Percentiles rank a stretch among this genome's conserved stretches.
These are phyloP conservation scores for Ceyx margarethae DNA, from an alignment of 2,113 vertebrate genomes.

Conservation along the genomic window DNA sequence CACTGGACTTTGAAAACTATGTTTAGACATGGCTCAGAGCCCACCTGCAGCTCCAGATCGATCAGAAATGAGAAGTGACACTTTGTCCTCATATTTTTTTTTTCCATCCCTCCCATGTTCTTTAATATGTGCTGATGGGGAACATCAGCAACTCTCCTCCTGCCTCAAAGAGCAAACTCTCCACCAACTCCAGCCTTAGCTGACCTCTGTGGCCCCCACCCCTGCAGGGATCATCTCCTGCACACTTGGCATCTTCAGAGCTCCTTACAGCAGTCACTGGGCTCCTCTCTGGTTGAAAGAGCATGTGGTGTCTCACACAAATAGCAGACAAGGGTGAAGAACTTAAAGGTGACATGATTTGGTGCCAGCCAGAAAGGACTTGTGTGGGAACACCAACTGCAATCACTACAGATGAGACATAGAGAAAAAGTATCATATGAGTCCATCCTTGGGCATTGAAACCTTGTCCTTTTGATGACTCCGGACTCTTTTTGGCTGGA, in stretches of 20 bases:
- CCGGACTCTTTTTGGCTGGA: neutral
- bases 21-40: neutral
- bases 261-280: neutral
- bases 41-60: neutral
- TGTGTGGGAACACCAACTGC: accelerated
- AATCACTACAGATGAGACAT: neutral
- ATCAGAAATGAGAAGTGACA: neutral
- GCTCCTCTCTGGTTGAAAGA: neutral
- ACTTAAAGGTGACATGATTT: neutral
- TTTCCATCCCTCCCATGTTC: neutral
- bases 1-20: neutral
- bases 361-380: neutral
- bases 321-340: neutral
- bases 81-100: neutral
- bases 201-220: neutral
- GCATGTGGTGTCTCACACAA: accelerated
- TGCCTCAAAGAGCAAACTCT: neutral
- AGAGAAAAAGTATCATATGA: neutral
- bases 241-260: neutral
- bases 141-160: neutral
- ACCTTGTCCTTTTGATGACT: neutral
- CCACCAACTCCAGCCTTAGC: neutral
- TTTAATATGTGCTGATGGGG: accelerated
- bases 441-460: neutral
- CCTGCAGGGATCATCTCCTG: neutral